Evolutionary conservation across 2,797 vertebrate species (phyloP).

Genomic region (Apogon hyalosoma): DNA sequence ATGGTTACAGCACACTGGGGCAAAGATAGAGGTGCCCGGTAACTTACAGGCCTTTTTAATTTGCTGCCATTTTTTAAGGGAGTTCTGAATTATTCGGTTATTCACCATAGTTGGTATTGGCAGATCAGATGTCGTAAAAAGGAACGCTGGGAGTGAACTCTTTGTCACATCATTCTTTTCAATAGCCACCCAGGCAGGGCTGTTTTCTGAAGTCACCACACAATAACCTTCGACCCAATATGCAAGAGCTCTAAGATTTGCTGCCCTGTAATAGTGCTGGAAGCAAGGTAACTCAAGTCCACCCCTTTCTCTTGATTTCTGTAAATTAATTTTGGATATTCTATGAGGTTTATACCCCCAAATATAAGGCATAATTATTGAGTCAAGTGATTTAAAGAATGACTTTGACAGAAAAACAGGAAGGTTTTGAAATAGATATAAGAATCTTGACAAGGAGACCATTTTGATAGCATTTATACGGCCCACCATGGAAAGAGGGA

Average conservation of each 20-base stretch:
- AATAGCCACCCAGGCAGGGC: not conserved
- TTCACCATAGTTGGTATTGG: not conserved
- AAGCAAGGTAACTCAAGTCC: constrained; percentile 1
- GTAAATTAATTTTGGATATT: constrained; percentile 3
- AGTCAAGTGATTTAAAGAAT: constrained; percentile 7
- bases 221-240: not conserved
- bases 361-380: constrained; percentile 20
- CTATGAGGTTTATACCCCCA: constrained; percentile 20
- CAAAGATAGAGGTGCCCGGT: not conserved
- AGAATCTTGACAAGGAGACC: constrained; percentile 8
- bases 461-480: not conserved
- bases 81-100: constrained; percentile 6
- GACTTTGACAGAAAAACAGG: not conserved
- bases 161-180: not conserved
- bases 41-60: not conserved
- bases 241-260: not conserved
- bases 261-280: constrained; percentile 19
- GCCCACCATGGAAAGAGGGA: not conserved
- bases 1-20: not conserved
- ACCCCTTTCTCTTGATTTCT: not conserved
- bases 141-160: not conserved
- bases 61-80: constrained; percentile 1
- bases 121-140: not conserved
- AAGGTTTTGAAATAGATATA: constrained; percentile 11
- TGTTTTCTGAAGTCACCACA: not conserved